Percentiles rank a stretch among this genome's conserved stretches.
Evolutionary conservation across 2,113 vertebrate genomes (phyloP).

Genomic region (Rhabdomys dilectus): DNA sequence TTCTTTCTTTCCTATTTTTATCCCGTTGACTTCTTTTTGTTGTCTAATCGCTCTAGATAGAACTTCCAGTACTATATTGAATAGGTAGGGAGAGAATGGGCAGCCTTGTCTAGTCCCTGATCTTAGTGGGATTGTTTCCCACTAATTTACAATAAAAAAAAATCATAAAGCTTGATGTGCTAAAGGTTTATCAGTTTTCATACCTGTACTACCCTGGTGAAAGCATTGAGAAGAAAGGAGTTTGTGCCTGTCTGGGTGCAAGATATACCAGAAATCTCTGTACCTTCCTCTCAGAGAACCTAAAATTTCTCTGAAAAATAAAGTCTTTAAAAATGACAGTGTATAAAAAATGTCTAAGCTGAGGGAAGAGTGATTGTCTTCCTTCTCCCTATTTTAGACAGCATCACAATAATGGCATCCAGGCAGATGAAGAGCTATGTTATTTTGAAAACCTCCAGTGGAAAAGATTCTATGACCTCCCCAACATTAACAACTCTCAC

Average conservation of each 20-base stretch:
- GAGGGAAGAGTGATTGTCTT: conserved; percentile 61
- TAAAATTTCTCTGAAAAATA: conserved; percentile 38
- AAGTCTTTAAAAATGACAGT: conserved; percentile 53
- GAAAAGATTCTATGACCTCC: conserved; percentile 63
- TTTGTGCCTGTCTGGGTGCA: neutral
- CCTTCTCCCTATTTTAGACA: conserved; percentile 51
- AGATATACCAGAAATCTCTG: neutral
- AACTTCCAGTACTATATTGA: no score
- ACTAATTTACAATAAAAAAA: conserved; percentile 38
- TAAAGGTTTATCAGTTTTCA: neutral
- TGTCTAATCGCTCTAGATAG: no score
- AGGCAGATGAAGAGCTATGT: conserved; percentile 63
- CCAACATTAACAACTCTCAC: conserved; percentile 60
- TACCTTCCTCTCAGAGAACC: neutral
- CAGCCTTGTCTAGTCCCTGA: no score
- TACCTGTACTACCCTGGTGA: neutral
- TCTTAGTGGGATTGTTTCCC: no score
- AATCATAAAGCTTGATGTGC: neutral
- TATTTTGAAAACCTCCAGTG: conserved; percentile 74
- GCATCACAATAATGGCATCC: conserved; percentile 59
- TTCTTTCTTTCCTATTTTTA: no score
- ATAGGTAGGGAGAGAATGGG: no score
- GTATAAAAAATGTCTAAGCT: conserved; percentile 49
- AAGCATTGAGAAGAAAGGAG: neutral
- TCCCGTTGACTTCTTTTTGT: no score